Percentiles rank a stretch among this genome's conserved stretches.
phyloP scores from a whole-genome alignment of 64 coral and sea anemone genomes.

The Actinia equina region DNA sequence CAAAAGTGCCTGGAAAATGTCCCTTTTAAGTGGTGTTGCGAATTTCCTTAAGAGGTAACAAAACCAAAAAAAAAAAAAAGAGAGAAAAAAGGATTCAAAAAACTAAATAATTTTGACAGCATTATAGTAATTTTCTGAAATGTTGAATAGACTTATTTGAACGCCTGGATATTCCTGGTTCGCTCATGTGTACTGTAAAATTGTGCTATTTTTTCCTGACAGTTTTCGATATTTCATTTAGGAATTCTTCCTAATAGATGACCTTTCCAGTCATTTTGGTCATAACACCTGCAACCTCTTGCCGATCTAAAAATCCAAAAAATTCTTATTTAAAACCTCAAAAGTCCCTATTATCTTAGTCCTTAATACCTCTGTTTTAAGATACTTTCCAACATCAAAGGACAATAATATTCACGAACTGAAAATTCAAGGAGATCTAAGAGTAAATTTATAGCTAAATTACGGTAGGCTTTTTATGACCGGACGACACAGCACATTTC shows the following conservation, averaged over 20 bases:
- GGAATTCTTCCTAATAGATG: background rate
- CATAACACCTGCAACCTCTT: background rate
- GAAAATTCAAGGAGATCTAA: background rate
- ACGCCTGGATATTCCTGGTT: background rate
- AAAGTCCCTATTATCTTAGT: background rate
- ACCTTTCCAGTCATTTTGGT: background rate
- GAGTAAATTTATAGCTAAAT: conserved; percentile 8
- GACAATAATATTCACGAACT: background rate
- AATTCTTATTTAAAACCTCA: background rate
- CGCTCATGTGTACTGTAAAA: background rate
- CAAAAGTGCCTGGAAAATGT: no score
- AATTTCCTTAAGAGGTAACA: background rate
- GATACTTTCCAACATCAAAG: background rate
- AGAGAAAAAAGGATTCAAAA: background rate
- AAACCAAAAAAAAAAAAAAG: background rate
- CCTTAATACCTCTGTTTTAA: background rate
- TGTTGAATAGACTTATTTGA: no score
- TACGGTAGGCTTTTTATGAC: background rate
- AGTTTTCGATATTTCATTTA: background rate
- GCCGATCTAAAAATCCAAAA: background rate
- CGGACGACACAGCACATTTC: conserved; percentile 1
- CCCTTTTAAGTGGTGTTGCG: no score
- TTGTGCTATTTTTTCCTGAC: background rate
- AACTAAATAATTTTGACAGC: no score
- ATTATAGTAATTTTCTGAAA: no score